phyloP scores from a whole-genome alignment of 2,888 invertebrate genomes.

The Ceriagrion tenellum region DNA sequence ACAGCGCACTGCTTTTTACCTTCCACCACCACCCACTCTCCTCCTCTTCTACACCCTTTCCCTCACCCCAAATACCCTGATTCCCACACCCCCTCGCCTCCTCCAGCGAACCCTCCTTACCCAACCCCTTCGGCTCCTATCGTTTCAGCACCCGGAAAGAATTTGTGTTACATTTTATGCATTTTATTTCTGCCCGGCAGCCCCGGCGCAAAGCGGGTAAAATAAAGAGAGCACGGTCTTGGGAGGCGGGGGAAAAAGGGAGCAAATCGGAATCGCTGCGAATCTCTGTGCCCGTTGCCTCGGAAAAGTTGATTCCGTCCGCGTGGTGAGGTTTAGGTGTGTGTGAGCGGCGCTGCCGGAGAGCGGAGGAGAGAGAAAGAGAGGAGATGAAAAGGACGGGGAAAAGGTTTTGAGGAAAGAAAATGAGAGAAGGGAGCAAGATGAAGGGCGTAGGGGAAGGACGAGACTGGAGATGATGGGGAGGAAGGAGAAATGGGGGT shows the following conservation, averaged over 20 bases:
- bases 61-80: not conserved
- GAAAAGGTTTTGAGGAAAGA: not conserved
- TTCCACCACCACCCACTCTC: not conserved
- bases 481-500: not conserved
- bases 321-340: conserved; percentile 61
- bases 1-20: not conserved
- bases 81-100: not conserved
- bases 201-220: conserved; percentile 40
- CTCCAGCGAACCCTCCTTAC: not conserved
- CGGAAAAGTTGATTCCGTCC: conserved; percentile 66
- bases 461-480: not conserved
- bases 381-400: conserved; percentile 35
- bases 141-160: conserved; percentile 63
- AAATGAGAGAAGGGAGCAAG: not conserved
- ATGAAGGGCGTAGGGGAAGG: not conserved
- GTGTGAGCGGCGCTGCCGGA: not conserved
- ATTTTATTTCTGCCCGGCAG: conserved; percentile 64
- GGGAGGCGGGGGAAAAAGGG: not conserved
- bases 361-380: not conserved
- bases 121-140: conserved; percentile 45
- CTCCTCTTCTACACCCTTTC: not conserved
- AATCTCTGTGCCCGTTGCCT: conserved; percentile 57
- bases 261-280: conserved; percentile 40
- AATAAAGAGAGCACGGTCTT: conserved; percentile 35
- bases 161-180: conserved; percentile 67